phyloP scores from a whole-genome alignment of 2,888 invertebrate species.

The Parnassius orleans region DNA sequence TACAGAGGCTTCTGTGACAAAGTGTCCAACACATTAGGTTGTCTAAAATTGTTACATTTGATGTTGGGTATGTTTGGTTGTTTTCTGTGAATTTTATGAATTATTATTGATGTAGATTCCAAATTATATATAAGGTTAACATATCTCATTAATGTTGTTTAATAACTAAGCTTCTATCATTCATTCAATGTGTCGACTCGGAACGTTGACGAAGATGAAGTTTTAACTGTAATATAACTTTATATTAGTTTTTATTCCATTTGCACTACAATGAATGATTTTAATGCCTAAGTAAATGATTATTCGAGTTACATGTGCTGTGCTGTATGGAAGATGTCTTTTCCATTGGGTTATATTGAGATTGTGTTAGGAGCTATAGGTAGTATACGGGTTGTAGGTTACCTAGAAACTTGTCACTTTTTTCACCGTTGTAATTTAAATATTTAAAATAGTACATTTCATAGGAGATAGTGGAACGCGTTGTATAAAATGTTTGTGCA shows the following conservation, averaged over 20 bases:
- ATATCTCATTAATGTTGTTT: conserved; percentile 57
- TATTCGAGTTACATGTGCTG: too few relatives aligned
- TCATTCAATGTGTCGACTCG: neutral
- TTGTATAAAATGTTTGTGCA: conserved; percentile 15
- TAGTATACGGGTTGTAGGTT: neutral
- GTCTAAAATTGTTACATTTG: conserved; percentile 32
- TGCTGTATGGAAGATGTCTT: too few relatives aligned
- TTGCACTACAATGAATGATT: too few relatives aligned
- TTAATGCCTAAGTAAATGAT: too few relatives aligned
- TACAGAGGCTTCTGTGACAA: neutral
- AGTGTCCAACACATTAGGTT: conserved; percentile 21
- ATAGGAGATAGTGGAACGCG: neutral
- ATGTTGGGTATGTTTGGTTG: conserved; percentile 33
- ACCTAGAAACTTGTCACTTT: neutral
- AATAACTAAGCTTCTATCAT: conserved; percentile 39
- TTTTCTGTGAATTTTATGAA: conserved; percentile 43
- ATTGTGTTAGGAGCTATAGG: too few relatives aligned
- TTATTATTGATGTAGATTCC: conserved; percentile 40
- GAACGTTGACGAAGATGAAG: neutral
- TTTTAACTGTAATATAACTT: neutral
- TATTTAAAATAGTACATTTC: neutral
- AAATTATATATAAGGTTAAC: conserved; percentile 50
- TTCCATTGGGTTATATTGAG: too few relatives aligned
- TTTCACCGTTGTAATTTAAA: neutral
- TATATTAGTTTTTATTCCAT: neutral